A percentile compares a stretch with the other conserved stretches of the same genome.
Evolutionary conservation across 23 tunicate genomes (phyloP).

Genomic region (Halocynthia roretzi): DNA sequence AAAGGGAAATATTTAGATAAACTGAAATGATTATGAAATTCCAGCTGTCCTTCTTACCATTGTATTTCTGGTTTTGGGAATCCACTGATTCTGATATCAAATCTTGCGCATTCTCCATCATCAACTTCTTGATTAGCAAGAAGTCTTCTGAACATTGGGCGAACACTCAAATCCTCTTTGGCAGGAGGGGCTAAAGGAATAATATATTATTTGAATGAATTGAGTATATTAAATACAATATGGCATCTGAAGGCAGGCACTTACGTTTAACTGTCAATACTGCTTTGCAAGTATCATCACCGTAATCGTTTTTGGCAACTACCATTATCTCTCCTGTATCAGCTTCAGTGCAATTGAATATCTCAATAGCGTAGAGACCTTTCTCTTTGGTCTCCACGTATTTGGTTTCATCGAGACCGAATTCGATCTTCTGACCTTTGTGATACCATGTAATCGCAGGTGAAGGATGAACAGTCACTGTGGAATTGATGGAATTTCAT

Average conservation of each 20-base stretch:
- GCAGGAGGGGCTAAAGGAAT: slow-evolving; percentile 41
- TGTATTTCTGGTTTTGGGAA: slow-evolving; percentile 76
- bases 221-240: background rate
- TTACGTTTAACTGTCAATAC: slow-evolving; percentile 66
- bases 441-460: slow-evolving; percentile 95
- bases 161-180: slow-evolving; percentile 74
- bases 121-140: slow-evolving; percentile 88
- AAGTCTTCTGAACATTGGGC: slow-evolving; percentile 95
- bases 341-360: slow-evolving; percentile 58
- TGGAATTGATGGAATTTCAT: background rate
- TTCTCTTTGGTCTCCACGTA: slow-evolving; percentile 60
- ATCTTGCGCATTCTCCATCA: slow-evolving; percentile 86
- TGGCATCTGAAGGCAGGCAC: slow-evolving; percentile 1
- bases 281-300: slow-evolving; percentile 92
- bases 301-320: slow-evolving; percentile 71
- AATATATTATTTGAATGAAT: background rate
- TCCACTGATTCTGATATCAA: slow-evolving; percentile 85
- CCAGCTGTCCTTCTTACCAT: slow-evolving; percentile 49
- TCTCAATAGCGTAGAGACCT: slow-evolving; percentile 73
- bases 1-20: background rate
- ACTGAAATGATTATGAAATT: background rate
- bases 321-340: slow-evolving; percentile 73
- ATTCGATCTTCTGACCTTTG: slow-evolving; percentile 74
- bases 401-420: slow-evolving; percentile 40
- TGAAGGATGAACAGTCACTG: slow-evolving; percentile 88